Evolutionary conservation across 2,113 vertebrate genomes (phyloP), one percentile per base, ranked within the genome.

Genomic region (Nerophis lumbriciformis): DNA sequence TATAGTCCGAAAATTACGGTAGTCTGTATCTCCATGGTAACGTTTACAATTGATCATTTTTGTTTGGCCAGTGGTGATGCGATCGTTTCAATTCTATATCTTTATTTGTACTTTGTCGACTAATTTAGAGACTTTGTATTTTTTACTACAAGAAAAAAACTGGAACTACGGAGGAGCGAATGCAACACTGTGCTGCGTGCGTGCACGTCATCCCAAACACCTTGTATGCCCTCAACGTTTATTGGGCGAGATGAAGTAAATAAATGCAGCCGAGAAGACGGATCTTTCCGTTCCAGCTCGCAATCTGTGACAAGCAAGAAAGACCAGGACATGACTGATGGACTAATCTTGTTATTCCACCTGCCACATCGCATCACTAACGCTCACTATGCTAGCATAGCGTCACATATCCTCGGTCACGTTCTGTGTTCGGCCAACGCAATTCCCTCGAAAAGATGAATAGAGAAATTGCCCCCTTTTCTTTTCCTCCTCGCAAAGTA

Each of bases 291-390:
- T 66, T 39, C 13, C 15, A 49, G 48, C 70, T 68, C 39, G 49
- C 44, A 8, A 37, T 71, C 35, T 52, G 59, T 19, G 47, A 66
- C 52, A 37, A 63, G 60, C 51, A 57, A 37, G 44, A 67, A 65
- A 11, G 59, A 69, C 53, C 13, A 4, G 28, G 53, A 71, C 14
- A 9, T 70, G 62, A 47, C 69, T 50, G 69, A 65, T 73, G 69
- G 60, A 50, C 67, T 74, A 66, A 79, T 79, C 62, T 69, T 60
- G 63, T 78, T 80, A 74, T 66, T 76, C 60, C 73, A 80, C 59
- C 71, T 69, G 81, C 80, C 79, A 70, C 76, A 76, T 76, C 68
- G 37, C 48, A 68, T 81, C 66, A 66, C 39, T 10, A 28, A 13
- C 56, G 66, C 51, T 45, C 72, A 69, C 76, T 63, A 48, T 61